Evolutionary conservation across 2,888 invertebrate species (phyloP).

Genomic region (Pachymerium ferrugineum): DNA sequence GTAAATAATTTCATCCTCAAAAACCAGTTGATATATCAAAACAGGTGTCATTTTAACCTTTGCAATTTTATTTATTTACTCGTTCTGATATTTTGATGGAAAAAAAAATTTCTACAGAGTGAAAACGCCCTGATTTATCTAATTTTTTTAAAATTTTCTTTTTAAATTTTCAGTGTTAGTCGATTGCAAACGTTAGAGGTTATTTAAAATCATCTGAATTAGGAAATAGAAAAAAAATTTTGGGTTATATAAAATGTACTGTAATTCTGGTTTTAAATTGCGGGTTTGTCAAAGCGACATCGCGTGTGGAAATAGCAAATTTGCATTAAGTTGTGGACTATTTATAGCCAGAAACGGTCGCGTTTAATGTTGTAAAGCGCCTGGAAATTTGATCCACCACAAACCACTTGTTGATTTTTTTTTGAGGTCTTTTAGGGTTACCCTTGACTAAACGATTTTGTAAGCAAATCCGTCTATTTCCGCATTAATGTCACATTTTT

Average conservation of each 20-base stretch:
- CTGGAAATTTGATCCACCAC: no score
- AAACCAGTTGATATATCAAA: neutral
- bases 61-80: neutral
- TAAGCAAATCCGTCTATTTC: no score
- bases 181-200: neutral
- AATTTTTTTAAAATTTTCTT: neutral
- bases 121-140: neutral
- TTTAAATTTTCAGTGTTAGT: neutral
- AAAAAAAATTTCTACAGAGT: neutral
- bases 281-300: neutral
- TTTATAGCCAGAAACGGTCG: no score
- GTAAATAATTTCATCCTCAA: no score
- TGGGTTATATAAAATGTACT: slow-evolving; percentile 6
- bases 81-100: neutral
- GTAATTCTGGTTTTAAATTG: neutral
- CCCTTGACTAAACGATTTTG: no score
- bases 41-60: neutral
- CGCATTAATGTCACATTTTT: no score
- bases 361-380: no score
- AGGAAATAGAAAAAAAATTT: neutral
- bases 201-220: neutral
- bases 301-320: no score
- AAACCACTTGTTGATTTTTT: neutral
- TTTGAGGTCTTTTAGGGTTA: no score
- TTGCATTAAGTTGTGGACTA: no score